phyloP scores from a whole-genome alignment of 2,888 invertebrate genomes.

The Troides helena region DNA sequence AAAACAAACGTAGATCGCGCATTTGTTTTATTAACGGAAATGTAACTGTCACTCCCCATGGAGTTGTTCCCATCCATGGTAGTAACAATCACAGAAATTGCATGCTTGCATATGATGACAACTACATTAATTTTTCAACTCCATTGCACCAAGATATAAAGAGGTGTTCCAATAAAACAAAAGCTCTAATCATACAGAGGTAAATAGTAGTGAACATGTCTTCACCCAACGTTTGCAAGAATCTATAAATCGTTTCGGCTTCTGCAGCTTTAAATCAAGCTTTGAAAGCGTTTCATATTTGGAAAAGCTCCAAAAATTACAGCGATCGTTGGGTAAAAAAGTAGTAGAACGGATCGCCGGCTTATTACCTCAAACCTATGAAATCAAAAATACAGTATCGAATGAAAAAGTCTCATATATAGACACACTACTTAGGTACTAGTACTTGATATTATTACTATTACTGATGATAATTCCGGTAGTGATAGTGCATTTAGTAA shows the following conservation, averaged over 20 bases:
- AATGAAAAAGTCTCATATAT: not conserved
- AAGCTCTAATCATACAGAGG: not conserved
- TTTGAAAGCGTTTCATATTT: constrained; percentile 22
- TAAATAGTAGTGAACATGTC: constrained; percentile 17
- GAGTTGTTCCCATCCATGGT: too few relatives aligned
- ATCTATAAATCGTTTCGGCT: constrained; percentile 13
- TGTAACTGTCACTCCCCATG: too few relatives aligned
- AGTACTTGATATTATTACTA: not conserved
- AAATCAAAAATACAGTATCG: not conserved
- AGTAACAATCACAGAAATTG: too few relatives aligned
- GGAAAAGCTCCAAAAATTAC: constrained; percentile 19
- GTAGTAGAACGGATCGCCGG: constrained; percentile 4
- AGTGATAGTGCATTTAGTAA: not conserved
- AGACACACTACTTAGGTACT: not conserved
- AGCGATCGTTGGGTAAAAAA: constrained; percentile 5
- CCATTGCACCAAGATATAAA: too few relatives aligned
- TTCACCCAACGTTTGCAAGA: constrained; percentile 3
- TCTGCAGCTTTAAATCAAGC: constrained; percentile 16
- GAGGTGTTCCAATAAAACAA: not conserved
- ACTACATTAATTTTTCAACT: not conserved
- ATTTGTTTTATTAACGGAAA: not conserved
- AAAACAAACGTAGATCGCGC: not conserved
- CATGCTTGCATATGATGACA: not conserved
- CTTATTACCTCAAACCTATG: not conserved
- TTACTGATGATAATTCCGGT: not conserved